These are phyloP conservation scores for Stenoptilia bipunctidactyla DNA, from an alignment of 2,888 invertebrate genomes.

Conservation along the genomic window DNA sequence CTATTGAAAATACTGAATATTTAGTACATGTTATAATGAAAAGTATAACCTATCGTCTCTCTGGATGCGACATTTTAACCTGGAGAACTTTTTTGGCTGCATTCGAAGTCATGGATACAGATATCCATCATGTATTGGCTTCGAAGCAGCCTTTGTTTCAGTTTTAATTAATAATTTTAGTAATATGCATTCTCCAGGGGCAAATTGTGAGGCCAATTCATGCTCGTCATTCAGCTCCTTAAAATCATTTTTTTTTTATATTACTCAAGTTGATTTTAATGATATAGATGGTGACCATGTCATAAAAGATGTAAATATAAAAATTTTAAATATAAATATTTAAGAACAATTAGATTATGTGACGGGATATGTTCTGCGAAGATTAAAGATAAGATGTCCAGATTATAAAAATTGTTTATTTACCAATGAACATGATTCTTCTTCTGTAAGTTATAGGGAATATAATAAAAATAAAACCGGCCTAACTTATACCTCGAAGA, in stretches of 20 bases:
- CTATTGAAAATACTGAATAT: conserved; percentile 3
- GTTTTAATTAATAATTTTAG: conserved; percentile 3
- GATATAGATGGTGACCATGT: too few relatives aligned
- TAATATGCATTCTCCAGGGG: not conserved
- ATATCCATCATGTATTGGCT: conserved; percentile 4
- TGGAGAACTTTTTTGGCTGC: conserved; percentile 7
- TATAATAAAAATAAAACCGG: not conserved
- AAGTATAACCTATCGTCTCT: conserved; percentile 3
- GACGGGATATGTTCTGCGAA: not conserved
- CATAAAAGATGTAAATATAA: too few relatives aligned
- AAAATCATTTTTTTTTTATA: not conserved
- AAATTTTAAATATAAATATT: not conserved
- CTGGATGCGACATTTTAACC: conserved; percentile 9
- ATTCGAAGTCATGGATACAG: conserved; percentile 8
- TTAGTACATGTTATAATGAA: not conserved
- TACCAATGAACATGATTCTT: not conserved
- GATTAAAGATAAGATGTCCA: not conserved
- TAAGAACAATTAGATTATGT: not conserved
- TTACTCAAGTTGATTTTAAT: not conserved
- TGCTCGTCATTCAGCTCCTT: not conserved
- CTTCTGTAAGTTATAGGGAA: not conserved
- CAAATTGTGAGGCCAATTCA: not conserved
- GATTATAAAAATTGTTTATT: not conserved
- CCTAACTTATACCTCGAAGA: not conserved
- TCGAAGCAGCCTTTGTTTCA: conserved; percentile 7